Evolutionary conservation across 1,140 invertebrate genomes (phyloP), one percentile per base, ranked within the genome.

Genomic region (Akabosia matsudoensis): DNA sequence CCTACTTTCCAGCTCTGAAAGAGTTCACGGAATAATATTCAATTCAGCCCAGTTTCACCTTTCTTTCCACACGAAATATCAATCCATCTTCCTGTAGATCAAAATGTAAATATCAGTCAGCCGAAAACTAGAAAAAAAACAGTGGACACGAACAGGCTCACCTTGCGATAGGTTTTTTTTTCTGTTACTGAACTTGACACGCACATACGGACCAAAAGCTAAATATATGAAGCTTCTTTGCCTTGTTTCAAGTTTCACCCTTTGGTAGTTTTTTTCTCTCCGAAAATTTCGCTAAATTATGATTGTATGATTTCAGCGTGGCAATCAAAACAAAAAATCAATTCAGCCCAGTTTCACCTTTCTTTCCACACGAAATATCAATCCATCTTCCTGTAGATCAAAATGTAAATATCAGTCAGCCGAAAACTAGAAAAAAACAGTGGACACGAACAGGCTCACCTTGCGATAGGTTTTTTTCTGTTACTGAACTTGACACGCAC

Each of bases 291-390:
- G n/a, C n/a, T n/a, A n/a, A n/a, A n/a, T n/a, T n/a, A n/a, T n/a
- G n/a, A n/a, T n/a, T n/a, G n/a, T n/a, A n/a, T n/a, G n/a, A n/a
- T n/a, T n/a, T n/a, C n/a, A n/a, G n/a, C n/a, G n/a, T n/a, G n/a
- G n/a, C n/a, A n/a, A n/a, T n/a, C n/a, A n/a, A n/a, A n/a, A n/a
- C n/a, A n/a, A n/a, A n/a, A n/a, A n/a, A n/a, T 61, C 54, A 61
- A 61, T 61, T 61, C 7, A 67, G n/a, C 61, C 61, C 61, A 24
- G 31, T 67, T 30, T 67, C 61, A 67, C 61, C 61, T 67, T 67
- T 67, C 61, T 22, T 67, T 70, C 72, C 76, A 78, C 77, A 78
- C 77, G 77, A 78, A 78, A 78, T 75, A 64, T 75, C 77, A 78
- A 78, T 78, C 74, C 74, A 78, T 78, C 77, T 78, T 78, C 28